Percentiles rank a stretch among this genome's conserved stretches.
Evolutionary conservation across 2,797 vertebrate species (phyloP).

Genomic region (Paedocypris micromegethes): DNA sequence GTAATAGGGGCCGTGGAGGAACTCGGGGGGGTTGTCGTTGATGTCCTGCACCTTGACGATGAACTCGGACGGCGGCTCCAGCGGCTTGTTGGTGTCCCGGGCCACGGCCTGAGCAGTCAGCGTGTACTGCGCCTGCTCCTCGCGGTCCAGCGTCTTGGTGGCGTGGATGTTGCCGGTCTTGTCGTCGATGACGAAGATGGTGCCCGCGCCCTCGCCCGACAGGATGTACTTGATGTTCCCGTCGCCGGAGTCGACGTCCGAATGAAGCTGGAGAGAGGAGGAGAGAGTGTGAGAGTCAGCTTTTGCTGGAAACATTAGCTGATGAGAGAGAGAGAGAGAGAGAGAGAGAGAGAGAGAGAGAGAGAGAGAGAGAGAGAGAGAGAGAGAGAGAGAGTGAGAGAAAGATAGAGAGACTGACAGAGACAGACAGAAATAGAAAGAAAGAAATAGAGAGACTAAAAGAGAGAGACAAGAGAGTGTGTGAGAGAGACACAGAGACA

Average conservation of each 20-base stretch:
- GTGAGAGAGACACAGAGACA: no score
- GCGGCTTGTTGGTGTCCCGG: constrained; percentile 85
- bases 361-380: not conserved
- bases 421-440: no score
- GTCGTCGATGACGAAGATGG: constrained; percentile 98
- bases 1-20: constrained; percentile 90
- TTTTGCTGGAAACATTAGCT: constrained; percentile 14
- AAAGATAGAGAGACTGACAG: no score
- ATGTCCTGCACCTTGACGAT: constrained; percentile 99
- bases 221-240: constrained; percentile 98
- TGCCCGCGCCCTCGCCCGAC: constrained; percentile 94
- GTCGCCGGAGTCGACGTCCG: constrained; percentile 88
- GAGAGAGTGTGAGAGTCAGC: not conserved
- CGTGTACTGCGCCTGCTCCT: constrained; percentile 96
- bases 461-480: no score
- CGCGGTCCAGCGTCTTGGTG: constrained; percentile 93
- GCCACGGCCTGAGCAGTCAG: constrained; percentile 93
- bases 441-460: no score
- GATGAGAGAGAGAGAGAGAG: not conserved
- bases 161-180: constrained; percentile 98
- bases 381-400: no score
- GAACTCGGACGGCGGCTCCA: constrained; percentile 95
- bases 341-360: not conserved
- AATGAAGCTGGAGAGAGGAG: constrained; percentile 80
- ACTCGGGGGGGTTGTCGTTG: constrained; percentile 96